Evolutionary conservation across 2,888 invertebrate species (phyloP).

Genomic region (Oxystoma pomonae): DNA sequence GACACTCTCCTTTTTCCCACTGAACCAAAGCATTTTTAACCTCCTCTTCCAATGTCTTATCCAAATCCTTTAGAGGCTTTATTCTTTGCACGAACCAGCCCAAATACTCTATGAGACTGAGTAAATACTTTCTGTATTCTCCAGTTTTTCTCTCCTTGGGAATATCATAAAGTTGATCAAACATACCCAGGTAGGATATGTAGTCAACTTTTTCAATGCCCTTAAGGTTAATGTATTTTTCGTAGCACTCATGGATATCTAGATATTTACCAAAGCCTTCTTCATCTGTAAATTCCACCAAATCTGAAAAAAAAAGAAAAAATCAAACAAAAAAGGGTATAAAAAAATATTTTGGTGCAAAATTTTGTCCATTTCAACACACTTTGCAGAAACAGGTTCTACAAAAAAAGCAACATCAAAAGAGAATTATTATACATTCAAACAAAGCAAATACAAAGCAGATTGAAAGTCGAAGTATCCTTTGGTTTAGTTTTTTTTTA

Average conservation of each 20-base stretch:
- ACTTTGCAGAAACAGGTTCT: too few relatives aligned
- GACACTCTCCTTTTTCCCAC: constrained; percentile 86
- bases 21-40: constrained; percentile 77
- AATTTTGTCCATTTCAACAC: too few relatives aligned
- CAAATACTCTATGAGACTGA: constrained; percentile 79
- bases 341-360: too few relatives aligned
- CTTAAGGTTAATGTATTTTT: constrained; percentile 93
- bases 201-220: constrained; percentile 96
- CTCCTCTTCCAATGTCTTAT: constrained; percentile 71
- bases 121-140: constrained; percentile 81
- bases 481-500: too few relatives aligned
- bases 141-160: constrained; percentile 87
- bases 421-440: too few relatives aligned
- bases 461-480: too few relatives aligned
- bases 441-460: too few relatives aligned
- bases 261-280: constrained; percentile 98
- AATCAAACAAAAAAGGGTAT: constrained; percentile 5
- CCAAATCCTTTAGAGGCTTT: constrained; percentile 81
- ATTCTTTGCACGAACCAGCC: constrained; percentile 78
- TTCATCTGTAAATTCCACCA: constrained; percentile 97
- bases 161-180: constrained; percentile 95
- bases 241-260: constrained; percentile 95
- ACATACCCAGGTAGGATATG: constrained; percentile 87
- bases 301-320: constrained; percentile 48
- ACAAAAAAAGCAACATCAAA: too few relatives aligned